These are phyloP conservation scores for Neostethus bicornis DNA, from an alignment of 2,797 vertebrate species.

Conservation along the genomic window DNA sequence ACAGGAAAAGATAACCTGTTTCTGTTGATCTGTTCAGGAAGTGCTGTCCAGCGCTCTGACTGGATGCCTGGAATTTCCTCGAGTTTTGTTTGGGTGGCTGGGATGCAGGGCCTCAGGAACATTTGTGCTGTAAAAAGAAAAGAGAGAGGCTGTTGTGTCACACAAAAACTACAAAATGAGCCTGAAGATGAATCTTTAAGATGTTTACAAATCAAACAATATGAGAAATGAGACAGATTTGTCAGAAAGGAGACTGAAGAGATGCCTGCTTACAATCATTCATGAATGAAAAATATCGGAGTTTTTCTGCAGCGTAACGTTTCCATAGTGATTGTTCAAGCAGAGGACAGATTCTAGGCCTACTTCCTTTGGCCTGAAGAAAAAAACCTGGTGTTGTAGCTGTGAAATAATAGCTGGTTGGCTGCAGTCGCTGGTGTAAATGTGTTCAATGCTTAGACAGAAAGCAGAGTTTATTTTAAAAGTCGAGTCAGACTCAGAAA, in stretches of 20 bases:
- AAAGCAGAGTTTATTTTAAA: conserved; percentile 7
- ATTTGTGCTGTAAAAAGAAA: conserved; percentile 31
- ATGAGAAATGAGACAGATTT: background rate
- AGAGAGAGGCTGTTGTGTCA: conserved; percentile 28
- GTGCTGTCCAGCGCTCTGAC: conserved; percentile 47
- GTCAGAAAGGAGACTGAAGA: background rate
- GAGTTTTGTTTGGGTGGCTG: conserved; percentile 57
- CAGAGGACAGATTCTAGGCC: conserved; percentile 11
- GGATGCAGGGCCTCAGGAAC: conserved; percentile 49
- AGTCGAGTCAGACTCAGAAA: background rate
- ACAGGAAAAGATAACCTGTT: conserved; percentile 80
- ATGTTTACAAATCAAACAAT: background rate
- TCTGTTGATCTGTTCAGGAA: conserved; percentile 72
- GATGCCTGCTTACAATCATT: background rate
- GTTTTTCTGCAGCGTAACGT: conserved; percentile 13
- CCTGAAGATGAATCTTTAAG: background rate
- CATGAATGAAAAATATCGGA: background rate
- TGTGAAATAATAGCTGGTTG: conserved; percentile 21
- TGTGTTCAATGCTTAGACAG: background rate
- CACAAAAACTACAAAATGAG: background rate
- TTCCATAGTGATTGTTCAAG: conserved; percentile 18
- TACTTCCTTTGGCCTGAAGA: conserved; percentile 16
- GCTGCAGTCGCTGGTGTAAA: conserved; percentile 1
- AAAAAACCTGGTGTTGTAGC: conserved; percentile 16
- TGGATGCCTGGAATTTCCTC: conserved; percentile 62